phyloP scores from a whole-genome alignment of 2,888 invertebrate genomes.

The Physocephala rufipes region DNA sequence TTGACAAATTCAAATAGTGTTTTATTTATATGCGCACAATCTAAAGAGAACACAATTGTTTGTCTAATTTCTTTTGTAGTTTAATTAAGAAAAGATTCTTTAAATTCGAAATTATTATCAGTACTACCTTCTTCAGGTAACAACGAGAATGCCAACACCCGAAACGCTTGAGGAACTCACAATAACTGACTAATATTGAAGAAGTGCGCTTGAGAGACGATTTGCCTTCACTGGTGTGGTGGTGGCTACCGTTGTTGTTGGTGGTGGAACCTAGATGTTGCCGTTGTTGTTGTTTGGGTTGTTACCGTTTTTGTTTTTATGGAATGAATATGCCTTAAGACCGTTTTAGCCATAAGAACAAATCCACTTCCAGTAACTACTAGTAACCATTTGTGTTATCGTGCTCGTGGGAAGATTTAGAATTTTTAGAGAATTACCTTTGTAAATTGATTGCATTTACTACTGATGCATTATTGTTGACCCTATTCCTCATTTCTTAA shows the following conservation, averaged over 20 bases:
- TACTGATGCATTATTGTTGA: neutral
- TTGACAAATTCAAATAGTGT: conserved; percentile 16
- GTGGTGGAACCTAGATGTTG: conserved; percentile 19
- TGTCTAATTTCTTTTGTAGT: neutral
- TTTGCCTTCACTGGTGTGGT: conserved; percentile 24
- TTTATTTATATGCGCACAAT: neutral
- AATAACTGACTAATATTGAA: conserved; percentile 47
- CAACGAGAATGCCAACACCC: conserved; percentile 41
- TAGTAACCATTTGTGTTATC: no score
- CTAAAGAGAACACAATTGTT: neutral
- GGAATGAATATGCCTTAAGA: conserved; percentile 7
- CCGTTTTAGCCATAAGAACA: neutral
- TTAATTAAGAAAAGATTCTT: conserved; percentile 5
- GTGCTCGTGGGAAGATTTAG: conserved; percentile 23
- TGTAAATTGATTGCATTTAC: neutral
- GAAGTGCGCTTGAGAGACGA: conserved; percentile 41
- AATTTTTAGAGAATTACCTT: neutral
- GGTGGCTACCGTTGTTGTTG: conserved; percentile 19
- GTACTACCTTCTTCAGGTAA: neutral
- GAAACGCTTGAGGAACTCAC: conserved; percentile 47
- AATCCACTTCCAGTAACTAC: no score
- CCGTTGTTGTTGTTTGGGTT: neutral
- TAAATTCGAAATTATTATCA: conserved; percentile 13
- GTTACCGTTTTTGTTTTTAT: conserved; percentile 5
- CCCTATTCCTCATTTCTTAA: no score